Conservation (phyloP, 1,140 invertebrate species). For the Chelonus insularis region DNA sequence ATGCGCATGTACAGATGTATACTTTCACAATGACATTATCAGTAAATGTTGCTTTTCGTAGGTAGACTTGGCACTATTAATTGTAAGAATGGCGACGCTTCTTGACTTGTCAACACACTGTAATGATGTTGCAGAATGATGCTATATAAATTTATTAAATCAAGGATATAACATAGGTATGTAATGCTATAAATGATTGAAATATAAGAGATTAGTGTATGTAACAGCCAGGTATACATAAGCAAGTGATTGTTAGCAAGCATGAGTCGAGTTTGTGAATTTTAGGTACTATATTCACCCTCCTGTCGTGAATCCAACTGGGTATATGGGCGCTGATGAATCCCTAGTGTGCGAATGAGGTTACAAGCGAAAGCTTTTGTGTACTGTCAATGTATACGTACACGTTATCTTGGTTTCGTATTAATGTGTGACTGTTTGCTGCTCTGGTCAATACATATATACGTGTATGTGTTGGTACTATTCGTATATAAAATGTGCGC, state of each 20-base stretch:
- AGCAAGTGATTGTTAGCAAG: background rate
- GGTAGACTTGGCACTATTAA: no score
- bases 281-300: background rate
- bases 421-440: background rate
- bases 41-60: no score
- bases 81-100: no score
- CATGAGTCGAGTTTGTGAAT: background rate
- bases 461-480: background rate
- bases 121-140: no score
- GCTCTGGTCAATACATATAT: no score
- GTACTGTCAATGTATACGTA: background rate
- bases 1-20: no score
- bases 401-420: background rate
- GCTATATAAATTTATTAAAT: no score
- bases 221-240: background rate
- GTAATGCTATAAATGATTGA: no score
- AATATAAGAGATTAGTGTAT: background rate
- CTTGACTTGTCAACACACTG: no score
- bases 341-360: constrained; percentile 9
- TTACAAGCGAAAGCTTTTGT: constrained; percentile 19
- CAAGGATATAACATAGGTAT: no score
- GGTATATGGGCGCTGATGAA: constrained; percentile 3
- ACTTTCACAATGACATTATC: no score
- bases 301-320: background rate
- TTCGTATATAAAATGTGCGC: background rate